Base-by-base conservation (phyloP, 2,113 vertebrate genomes). In the Thunnus thynnus region DNA sequence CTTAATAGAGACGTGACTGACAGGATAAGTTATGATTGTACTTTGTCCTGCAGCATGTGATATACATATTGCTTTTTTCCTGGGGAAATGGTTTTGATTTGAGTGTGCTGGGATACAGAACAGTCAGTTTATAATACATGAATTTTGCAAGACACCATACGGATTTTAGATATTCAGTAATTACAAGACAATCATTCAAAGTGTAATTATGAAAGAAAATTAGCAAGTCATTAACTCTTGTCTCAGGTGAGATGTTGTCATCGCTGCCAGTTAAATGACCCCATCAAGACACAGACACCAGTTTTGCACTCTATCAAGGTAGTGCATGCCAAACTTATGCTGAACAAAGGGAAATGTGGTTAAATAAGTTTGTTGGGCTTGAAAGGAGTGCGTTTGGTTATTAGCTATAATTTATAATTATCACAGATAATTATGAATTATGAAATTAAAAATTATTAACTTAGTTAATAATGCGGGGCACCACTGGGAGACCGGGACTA, bases 201-300 rank as follows among this genome's bases (percentile, higher is more conserved):
- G n/a, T 57, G 54, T 11, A 56, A 56, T 22, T 56, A 18, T 56
- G 18, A 2, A 20, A 9, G 10, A 20, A 58, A 25, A 58, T 22
- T 9, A 25, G 27, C 6, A 18, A 20, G 4, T 20, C 44, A 22
- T 22, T 22, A 8, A 11, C 1, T 64, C 6, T 65, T 48, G 16
- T 54, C 16, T 12, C 46, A 68, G 64, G 64, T 68, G 41, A 77
- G 56, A 57, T 56, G 46, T 50, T 77, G 75, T 32, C 63, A 77
- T n/a, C 75, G 18, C 3, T 77, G 75, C 44, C 63, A 77, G n/a
- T 9, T 48, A 52, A 68, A 56, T n/a, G 56, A 58, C 25, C 54
- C 75, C 14, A 51, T 75, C 4, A 58, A 68, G 64, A 68, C 46
- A 9, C 22, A 48, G 22, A 47, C 25, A 2, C 75, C 75, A 36